phyloP scores from a whole-genome alignment of 1,140 invertebrate genomes.

The Euura lappo region DNA sequence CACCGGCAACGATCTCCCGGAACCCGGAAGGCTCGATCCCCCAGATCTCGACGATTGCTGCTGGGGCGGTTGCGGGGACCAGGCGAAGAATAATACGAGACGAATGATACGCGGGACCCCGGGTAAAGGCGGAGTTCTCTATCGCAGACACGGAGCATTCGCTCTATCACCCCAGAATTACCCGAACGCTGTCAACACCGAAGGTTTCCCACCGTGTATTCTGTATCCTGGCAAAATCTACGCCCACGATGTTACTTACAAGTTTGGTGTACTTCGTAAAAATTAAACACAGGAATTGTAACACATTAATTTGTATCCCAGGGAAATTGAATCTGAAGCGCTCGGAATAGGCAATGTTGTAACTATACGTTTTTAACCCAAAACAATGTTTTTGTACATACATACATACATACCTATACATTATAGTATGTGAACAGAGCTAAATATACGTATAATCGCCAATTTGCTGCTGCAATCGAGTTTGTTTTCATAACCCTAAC shows the following conservation, averaged over 20 bases:
- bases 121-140: slow-evolving; percentile 62
- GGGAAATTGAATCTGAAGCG: too few relatives aligned
- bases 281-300: neutral
- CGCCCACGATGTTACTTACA: slow-evolving; percentile 58
- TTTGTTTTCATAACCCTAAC: too few relatives aligned
- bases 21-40: slow-evolving; percentile 26
- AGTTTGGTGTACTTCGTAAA: slow-evolving; percentile 46
- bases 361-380: too few relatives aligned
- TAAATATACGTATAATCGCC: neutral
- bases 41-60: slow-evolving; percentile 23
- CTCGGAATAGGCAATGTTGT: too few relatives aligned
- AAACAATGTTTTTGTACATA: too few relatives aligned
- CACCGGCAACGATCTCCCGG: slow-evolving; percentile 64
- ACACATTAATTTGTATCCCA: neutral
- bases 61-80: slow-evolving; percentile 12
- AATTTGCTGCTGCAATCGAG: neutral
- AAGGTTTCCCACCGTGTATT: slow-evolving; percentile 55
- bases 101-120: slow-evolving; percentile 33
- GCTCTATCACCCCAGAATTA: slow-evolving; percentile 71
- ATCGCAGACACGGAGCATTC: slow-evolving; percentile 64
- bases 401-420: neutral
- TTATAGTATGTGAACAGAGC: neutral
- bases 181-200: slow-evolving; percentile 66
- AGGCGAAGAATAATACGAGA: neutral
- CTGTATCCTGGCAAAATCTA: slow-evolving; percentile 64